Evolutionary conservation across 2,113 vertebrate species (phyloP).

Genomic region (Aramus guarauna): DNA sequence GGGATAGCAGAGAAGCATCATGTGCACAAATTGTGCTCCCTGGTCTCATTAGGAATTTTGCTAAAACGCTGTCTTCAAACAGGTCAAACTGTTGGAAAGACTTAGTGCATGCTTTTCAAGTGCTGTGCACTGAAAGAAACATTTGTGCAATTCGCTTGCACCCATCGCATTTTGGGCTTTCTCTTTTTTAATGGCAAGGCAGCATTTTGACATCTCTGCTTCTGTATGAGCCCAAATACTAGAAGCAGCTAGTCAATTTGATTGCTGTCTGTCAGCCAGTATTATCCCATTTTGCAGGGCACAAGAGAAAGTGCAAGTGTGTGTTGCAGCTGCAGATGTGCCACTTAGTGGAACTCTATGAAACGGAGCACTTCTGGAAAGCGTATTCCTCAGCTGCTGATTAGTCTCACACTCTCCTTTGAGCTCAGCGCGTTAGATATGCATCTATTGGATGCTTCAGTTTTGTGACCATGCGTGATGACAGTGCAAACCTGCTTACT

Average conservation of each 20-base stretch:
- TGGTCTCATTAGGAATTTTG: background rate
- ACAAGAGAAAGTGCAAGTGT: background rate
- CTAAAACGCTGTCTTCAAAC: background rate
- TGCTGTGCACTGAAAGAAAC: background rate
- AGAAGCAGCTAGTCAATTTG: background rate
- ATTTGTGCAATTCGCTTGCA: background rate
- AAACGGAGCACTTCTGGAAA: background rate
- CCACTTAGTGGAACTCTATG: background rate
- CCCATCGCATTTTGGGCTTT: background rate
- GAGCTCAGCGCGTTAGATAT: background rate
- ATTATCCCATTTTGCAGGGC: background rate
- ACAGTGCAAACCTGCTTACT: background rate
- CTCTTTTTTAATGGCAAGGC: background rate
- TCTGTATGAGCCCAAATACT: background rate
- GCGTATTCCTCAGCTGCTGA: background rate
- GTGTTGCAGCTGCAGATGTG: background rate
- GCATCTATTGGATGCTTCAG: background rate
- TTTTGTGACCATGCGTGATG: background rate
- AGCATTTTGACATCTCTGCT: background rate
- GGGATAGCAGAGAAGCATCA: background rate
- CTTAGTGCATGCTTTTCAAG: background rate
- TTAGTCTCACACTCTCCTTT: background rate
- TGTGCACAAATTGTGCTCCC: background rate
- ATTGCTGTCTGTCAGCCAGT: background rate
- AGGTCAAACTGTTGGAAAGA: background rate